Base-by-base conservation (phyloP, 2,113 vertebrate genomes). In the Ammodytes dubius region DNA sequence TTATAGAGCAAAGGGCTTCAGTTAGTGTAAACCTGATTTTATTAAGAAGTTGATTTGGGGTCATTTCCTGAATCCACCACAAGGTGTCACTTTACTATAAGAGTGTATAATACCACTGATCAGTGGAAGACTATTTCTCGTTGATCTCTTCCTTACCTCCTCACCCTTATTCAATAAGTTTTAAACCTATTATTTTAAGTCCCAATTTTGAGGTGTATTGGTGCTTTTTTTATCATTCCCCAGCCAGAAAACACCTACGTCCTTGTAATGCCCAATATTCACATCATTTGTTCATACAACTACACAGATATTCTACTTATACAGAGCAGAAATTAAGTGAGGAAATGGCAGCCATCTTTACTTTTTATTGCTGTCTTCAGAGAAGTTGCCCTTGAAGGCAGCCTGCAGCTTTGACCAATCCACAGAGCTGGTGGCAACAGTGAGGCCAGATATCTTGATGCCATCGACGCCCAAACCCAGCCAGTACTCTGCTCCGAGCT, bases 391-490 rank as follows among this genome's bases (percentile, higher is more conserved):
- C 61, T 88, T 80, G 27, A 95, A 37, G 0, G 91, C 70, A 2
- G 85, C 93, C 42, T 76, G 83, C 75, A 96, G 92, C 6, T 88
- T 82, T 0, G 72, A 43, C 93, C 96, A 93, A 0, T 90, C 17
- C 0, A 14, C 0, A 2, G 81, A n/a, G 0, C 0, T 1, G 1
- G 43, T 0, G 4, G 93, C 74, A 0, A 45, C 0, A 2, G 0
- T 17, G 6, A 96, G 46, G 0, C 87, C 71, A 1, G 82, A 76
- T 3, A 97, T 1, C 83, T 95, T 95, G 88, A 97, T 92, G 17
- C 96, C 96, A 1, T 95, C 92, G 8, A 97, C 76, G 0, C 95
- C 95, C 19, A 86, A 43, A 0, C 5, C 3, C 7, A 94, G 15
- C 95, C 95, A 95, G 86, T 86, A 10, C 45, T 88, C 49, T 0